Evolutionary conservation across 2,113 vertebrate genomes (phyloP).

Genomic region (Acinonyx jubatus): DNA sequence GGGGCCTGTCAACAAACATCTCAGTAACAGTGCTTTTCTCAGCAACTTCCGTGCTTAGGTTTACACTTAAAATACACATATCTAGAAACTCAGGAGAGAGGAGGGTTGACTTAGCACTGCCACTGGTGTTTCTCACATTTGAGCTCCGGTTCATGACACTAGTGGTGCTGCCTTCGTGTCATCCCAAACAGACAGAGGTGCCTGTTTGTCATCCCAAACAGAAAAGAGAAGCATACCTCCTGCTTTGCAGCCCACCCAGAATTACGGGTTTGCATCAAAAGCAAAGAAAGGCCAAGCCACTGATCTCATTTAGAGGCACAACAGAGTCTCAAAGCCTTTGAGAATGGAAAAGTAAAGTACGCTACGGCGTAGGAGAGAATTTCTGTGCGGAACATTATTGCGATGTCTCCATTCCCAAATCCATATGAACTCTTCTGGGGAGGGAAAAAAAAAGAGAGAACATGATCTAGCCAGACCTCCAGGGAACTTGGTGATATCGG

Average conservation of each 20-base stretch:
- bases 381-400: background rate
- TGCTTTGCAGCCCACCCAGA: background rate
- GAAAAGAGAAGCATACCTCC: background rate
- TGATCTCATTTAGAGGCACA: background rate
- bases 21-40: conserved; percentile 35
- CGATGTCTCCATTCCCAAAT: background rate
- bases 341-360: background rate
- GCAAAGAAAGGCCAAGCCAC: background rate
- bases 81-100: background rate
- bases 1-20: conserved; percentile 2
- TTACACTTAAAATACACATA: background rate
- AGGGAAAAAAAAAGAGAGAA: background rate
- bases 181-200: background rate
- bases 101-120: background rate
- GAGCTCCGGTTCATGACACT: background rate
- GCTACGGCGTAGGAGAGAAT: background rate
- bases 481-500: background rate
- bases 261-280: conserved; percentile 3
- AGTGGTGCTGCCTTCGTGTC: background rate
- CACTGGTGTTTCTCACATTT: background rate
- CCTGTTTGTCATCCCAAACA: background rate
- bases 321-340: background rate
- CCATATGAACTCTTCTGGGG: background rate
- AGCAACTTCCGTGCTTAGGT: background rate
- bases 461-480: background rate